Evolutionary conservation across 2,888 invertebrate species (phyloP).

Genomic region (Escarpia spicata): DNA sequence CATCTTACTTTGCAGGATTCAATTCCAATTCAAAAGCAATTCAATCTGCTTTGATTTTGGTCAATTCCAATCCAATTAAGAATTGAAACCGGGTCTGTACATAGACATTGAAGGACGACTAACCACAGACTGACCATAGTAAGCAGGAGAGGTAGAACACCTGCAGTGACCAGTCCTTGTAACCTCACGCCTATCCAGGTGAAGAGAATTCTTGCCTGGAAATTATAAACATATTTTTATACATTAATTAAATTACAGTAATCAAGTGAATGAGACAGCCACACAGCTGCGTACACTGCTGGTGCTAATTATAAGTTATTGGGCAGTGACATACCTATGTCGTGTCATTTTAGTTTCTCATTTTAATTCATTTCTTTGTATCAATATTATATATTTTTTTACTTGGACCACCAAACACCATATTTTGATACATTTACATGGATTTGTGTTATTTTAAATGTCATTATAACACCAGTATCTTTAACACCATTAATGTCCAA

Average conservation of each 20-base stretch:
- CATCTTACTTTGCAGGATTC: no score
- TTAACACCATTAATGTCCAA: neutral
- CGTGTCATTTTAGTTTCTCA: neutral
- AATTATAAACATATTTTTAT: conserved; percentile 28
- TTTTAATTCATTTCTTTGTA: neutral
- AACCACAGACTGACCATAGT: conserved; percentile 56
- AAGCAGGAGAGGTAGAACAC: conserved; percentile 78
- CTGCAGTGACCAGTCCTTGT: conserved; percentile 79
- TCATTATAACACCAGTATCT: neutral
- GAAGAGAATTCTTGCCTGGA: conserved; percentile 55
- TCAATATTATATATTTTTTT: neutral
- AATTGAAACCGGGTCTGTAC: no score
- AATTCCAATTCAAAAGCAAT: no score
- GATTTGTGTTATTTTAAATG: neutral
- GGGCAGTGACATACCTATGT: neutral
- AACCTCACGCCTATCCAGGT: conserved; percentile 77
- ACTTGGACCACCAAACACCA: neutral
- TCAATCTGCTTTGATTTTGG: no score
- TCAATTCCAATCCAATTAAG: no score
- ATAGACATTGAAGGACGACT: no score
- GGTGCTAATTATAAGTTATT: neutral
- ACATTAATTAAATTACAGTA: neutral
- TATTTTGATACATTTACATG: neutral
- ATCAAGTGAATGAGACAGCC: neutral
- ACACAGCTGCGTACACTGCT: neutral